Evolutionary conservation across 2,113 vertebrate species (phyloP).

Genomic region (Labrus mixtus): DNA sequence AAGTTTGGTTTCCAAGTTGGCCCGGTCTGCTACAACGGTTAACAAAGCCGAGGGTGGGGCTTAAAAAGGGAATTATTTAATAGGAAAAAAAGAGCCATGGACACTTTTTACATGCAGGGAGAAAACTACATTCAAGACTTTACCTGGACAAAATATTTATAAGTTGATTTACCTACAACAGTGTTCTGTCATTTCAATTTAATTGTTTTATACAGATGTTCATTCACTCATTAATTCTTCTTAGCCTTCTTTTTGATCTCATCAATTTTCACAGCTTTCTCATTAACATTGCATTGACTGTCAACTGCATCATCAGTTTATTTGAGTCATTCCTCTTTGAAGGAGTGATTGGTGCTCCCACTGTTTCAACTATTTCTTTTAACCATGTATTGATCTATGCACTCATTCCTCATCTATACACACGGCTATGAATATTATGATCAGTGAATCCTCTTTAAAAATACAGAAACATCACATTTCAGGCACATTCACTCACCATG

Average conservation of each 20-base stretch:
- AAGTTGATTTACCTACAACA: constrained; percentile 58
- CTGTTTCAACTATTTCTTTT: constrained; percentile 16
- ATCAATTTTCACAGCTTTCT: background rate
- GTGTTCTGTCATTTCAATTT: constrained; percentile 32
- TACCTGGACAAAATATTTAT: constrained; percentile 73
- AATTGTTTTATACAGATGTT: constrained; percentile 4
- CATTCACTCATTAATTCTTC: constrained; percentile 3
- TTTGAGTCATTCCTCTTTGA: constrained; percentile 26
- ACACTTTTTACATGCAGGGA: constrained; percentile 77
- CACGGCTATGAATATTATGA: background rate
- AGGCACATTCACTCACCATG: background rate
- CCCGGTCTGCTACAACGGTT: constrained; percentile 94
- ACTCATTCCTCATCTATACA: constrained; percentile 10
- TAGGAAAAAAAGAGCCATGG: constrained; percentile 65
- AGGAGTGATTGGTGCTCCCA: constrained; percentile 47
- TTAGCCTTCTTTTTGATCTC: background rate
- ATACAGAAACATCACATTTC: constrained; percentile 9
- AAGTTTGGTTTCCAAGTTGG: constrained; percentile 99
- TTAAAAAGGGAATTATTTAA: constrained; percentile 53
- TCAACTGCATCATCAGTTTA: background rate
- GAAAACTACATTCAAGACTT: constrained; percentile 63
- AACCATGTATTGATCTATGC: constrained; percentile 31
- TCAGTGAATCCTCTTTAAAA: constrained; percentile 2
- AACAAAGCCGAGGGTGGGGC: constrained; percentile 50
- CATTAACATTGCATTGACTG: constrained; percentile 12